Percentiles rank a stretch among this genome's conserved stretches.
Conservation (phyloP, 2,797 vertebrate species). For the Sciurus vulgaris region DNA sequence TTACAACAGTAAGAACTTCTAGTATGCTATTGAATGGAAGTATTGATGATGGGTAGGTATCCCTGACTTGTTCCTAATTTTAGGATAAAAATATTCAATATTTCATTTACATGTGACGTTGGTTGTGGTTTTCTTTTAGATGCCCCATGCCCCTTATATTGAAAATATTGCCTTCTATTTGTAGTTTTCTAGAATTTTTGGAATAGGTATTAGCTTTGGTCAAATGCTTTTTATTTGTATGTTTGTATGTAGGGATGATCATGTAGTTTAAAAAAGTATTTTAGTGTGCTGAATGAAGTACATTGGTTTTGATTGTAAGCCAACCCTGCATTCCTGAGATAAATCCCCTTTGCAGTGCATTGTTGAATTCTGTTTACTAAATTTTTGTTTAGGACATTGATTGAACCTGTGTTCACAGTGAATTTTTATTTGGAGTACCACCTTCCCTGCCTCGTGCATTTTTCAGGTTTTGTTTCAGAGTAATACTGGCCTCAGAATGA, state of each 20-base stretch:
- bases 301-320: slow-evolving; percentile 6
- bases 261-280: background rate
- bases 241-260: background rate
- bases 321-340: slow-evolving; percentile 8
- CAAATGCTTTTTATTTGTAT: background rate
- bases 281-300: background rate
- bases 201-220: slow-evolving; percentile 26
- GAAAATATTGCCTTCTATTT: slow-evolving; percentile 10
- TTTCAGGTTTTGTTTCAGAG: slow-evolving; percentile 20
- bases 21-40: background rate
- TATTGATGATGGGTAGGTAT: background rate
- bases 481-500: slow-evolving; percentile 50
- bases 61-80: background rate
- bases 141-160: background rate
- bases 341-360: background rate
- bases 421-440: background rate
- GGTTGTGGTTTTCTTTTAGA: background rate
- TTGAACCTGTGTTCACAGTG: background rate
- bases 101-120: background rate
- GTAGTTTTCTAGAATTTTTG: slow-evolving; percentile 41
- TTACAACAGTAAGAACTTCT: background rate
- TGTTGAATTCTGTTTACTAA: slow-evolving; percentile 15
- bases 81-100: background rate
- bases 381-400: slow-evolving; percentile 31
- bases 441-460: background rate